A percentile compares a stretch with the other conserved stretches of the same genome.
Conservation (phyloP, 2,797 vertebrate genomes). For the Euthynnus affinis region DNA sequence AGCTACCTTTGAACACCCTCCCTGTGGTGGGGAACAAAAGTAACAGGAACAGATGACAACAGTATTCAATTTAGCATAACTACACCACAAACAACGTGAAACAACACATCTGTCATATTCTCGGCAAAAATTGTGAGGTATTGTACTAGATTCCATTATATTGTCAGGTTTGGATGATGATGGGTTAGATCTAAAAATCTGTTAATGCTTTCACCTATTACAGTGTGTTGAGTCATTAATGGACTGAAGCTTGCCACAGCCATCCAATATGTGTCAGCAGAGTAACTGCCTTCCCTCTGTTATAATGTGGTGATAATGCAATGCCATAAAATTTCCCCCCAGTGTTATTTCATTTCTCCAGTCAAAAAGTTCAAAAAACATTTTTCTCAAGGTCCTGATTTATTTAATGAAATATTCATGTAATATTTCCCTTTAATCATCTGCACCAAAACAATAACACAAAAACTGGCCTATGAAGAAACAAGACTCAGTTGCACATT, state of each 20-base stretch:
- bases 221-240: slow-evolving; percentile 42
- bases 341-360: slow-evolving; percentile 60
- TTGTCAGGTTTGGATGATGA: slow-evolving; percentile 18
- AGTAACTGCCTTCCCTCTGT: slow-evolving; percentile 39
- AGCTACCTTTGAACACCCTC: slow-evolving; percentile 29
- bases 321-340: slow-evolving; percentile 33
- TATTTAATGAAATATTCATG: slow-evolving; percentile 80
- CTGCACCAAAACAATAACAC: slow-evolving; percentile 78
- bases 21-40: slow-evolving; percentile 16
- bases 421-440: slow-evolving; percentile 78
- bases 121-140: slow-evolving; percentile 8
- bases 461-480: slow-evolving; percentile 70
- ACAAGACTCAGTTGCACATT: slow-evolving; percentile 77
- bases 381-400: slow-evolving; percentile 64
- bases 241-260: slow-evolving; percentile 13
- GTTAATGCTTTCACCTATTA: slow-evolving; percentile 40
- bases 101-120: slow-evolving; percentile 12
- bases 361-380: slow-evolving; percentile 64
- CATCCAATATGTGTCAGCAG: slow-evolving; percentile 42
- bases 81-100: slow-evolving; percentile 10
- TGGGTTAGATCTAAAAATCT: slow-evolving; percentile 20
- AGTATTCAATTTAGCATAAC: slow-evolving; percentile 18
- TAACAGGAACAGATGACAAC: slow-evolving; percentile 27
- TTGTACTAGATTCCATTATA: slow-evolving; percentile 15
- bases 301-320: slow-evolving; percentile 50